phyloP scores from a whole-genome alignment of 2,797 vertebrate species.

The Muscicapa comitata region DNA sequence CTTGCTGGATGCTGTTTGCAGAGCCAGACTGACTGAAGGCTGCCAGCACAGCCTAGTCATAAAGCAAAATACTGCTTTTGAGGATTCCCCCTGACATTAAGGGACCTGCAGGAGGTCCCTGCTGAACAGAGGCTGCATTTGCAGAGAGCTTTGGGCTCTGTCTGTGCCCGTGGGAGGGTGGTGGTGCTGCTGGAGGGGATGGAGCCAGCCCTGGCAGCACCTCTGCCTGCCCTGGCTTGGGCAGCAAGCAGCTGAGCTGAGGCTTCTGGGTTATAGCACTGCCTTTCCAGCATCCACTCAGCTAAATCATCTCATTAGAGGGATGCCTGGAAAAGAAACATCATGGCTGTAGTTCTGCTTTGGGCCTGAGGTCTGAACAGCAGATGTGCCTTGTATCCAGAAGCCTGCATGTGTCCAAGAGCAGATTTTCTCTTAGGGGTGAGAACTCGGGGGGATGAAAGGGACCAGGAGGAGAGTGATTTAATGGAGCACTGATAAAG shows the following conservation, averaged over 20 bases:
- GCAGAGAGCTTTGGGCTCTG: neutral
- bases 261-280: neutral
- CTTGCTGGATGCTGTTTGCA: neutral
- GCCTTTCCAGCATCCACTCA: neutral
- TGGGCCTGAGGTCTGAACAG: neutral
- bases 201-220: neutral
- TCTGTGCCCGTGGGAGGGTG: accelerated
- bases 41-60: neutral
- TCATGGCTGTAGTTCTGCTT: neutral
- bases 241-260: neutral
- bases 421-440: neutral
- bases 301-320: neutral
- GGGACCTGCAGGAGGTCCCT: neutral
- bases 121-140: accelerated
- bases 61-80: neutral
- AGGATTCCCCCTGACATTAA: accelerated
- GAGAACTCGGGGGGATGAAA: neutral
- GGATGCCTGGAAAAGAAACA: neutral
- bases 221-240: neutral
- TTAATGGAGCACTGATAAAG: conserved; percentile 4
- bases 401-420: neutral
- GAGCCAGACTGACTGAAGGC: neutral
- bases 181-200: accelerated
- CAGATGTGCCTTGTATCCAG: neutral
- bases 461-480: neutral